Base-by-base conservation (phyloP, 2,797 vertebrate species). In the Hypotaenidia okinawae region DNA sequence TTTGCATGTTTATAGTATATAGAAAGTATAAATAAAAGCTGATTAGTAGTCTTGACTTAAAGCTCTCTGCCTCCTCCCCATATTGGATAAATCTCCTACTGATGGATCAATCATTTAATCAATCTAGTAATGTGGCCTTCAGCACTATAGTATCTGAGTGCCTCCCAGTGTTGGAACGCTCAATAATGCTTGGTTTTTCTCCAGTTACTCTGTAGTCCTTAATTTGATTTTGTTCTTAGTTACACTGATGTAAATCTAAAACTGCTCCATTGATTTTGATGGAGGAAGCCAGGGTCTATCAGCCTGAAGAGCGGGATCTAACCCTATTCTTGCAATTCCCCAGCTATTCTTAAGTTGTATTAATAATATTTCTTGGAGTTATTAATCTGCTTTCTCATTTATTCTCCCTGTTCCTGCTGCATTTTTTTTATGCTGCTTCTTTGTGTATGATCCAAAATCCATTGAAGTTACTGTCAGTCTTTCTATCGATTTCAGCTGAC, bases 141-240 rank as follows among this genome's bases (percentile, higher is more conserved):
- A 95, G 96, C 96, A 92, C 75, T 94, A 68, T 91, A 95, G 95
- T 95, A 96, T 96, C 96, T 94, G 96, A 97, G 96, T 96, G 96
- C 94, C 95, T 97, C 95, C 95, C 96, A 96, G 96, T 96, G 94
- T 95, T 85, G 95, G 95, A 97, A 96, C 14, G 18, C 68, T 96
- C 96, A 89, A 90, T 96, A 95, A 91, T 94, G 72, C 75, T 92
- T 95, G 86, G 24, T 18, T 95, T 95, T 90, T 78, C 74, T 87
- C 80, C 54, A 87, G 88, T 92, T 95, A 83, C 72, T 95, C 72
- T 47, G 33, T 58, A 67, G 64, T 94, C 72, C 82, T 87, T 94
- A 79, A 95, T 96, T 95, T 96, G 86, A 95, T 96, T 95, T 93
- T 92, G 64, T 78, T 83, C 75, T 61, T 85, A 72, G 84, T 90